Evolutionary conservation across 2,888 invertebrate species (phyloP).

Genomic region (Cinara cedri): DNA sequence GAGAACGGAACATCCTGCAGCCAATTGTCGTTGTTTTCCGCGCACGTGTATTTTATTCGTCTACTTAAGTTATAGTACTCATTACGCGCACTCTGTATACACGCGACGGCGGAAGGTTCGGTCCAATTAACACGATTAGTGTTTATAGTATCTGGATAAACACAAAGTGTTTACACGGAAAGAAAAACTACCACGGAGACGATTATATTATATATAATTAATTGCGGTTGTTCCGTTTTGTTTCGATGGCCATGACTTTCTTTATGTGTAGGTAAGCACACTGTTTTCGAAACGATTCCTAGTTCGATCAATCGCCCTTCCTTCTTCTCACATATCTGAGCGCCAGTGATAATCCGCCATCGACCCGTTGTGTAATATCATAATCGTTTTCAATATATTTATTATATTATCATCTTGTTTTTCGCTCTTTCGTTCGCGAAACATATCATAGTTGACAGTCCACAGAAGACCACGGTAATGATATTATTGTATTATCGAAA

Average conservation of each 20-base stretch:
- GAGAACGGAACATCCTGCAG: too few relatives aligned
- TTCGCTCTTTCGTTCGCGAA: too few relatives aligned
- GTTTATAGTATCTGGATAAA: not conserved
- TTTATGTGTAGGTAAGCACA: not conserved
- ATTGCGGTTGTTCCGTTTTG: not conserved
- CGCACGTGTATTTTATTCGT: too few relatives aligned
- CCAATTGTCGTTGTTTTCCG: too few relatives aligned
- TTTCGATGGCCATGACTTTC: conserved; percentile 18
- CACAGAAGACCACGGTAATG: too few relatives aligned
- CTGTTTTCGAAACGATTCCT: conserved; percentile 11
- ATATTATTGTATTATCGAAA: too few relatives aligned
- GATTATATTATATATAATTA: conserved; percentile 1
- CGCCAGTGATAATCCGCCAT: not conserved
- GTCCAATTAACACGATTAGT: conserved; percentile 27
- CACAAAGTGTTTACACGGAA: too few relatives aligned
- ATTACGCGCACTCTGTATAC: not conserved
- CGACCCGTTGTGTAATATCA: not conserved
- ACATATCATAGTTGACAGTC: too few relatives aligned
- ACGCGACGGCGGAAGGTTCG: too few relatives aligned
- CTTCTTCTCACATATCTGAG: not conserved
- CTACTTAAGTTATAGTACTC: not conserved
- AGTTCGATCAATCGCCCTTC: not conserved
- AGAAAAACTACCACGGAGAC: not conserved
- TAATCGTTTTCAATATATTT: too few relatives aligned
- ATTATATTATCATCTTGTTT: too few relatives aligned